Conservation (phyloP, 2,113 vertebrate species). For the Tenebrosternarchus preto region DNA sequence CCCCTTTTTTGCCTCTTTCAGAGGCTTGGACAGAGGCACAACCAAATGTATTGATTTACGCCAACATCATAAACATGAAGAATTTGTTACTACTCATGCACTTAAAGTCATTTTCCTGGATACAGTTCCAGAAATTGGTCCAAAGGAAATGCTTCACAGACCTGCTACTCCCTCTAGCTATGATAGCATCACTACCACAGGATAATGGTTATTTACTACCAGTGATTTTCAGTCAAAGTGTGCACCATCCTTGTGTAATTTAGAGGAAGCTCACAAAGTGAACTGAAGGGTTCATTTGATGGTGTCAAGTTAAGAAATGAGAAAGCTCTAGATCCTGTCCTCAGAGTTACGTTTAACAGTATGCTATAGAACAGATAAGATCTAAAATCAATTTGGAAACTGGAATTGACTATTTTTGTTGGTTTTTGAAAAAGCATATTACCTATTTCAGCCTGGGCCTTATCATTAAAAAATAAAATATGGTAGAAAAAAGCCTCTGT, state of each 20-base stretch:
- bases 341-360: constrained; percentile 13
- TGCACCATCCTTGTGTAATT: constrained; percentile 56
- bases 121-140: neutral
- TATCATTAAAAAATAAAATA: neutral
- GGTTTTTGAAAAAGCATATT: neutral
- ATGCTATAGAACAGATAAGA: constrained; percentile 20
- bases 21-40: constrained; percentile 17
- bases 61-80: neutral
- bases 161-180: constrained; percentile 20
- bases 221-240: constrained; percentile 43
- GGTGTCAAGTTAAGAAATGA: constrained; percentile 66
- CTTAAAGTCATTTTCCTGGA: neutral
- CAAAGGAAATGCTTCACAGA: constrained; percentile 4
- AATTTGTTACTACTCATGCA: constrained; percentile 5
- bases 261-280: constrained; percentile 51
- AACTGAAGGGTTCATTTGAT: constrained; percentile 62
- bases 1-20: constrained; percentile 9
- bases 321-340: neutral
- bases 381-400: constrained; percentile 29
- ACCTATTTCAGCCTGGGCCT: neutral
- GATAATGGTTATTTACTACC: constrained; percentile 63
- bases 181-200: constrained; percentile 55
- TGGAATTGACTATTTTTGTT: neutral
- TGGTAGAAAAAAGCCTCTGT: neutral
- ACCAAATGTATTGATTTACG: constrained; percentile 2